These are phyloP conservation scores for Callimorpha dominula DNA, from an alignment of 2,888 invertebrate genomes.

Conservation along the genomic window DNA sequence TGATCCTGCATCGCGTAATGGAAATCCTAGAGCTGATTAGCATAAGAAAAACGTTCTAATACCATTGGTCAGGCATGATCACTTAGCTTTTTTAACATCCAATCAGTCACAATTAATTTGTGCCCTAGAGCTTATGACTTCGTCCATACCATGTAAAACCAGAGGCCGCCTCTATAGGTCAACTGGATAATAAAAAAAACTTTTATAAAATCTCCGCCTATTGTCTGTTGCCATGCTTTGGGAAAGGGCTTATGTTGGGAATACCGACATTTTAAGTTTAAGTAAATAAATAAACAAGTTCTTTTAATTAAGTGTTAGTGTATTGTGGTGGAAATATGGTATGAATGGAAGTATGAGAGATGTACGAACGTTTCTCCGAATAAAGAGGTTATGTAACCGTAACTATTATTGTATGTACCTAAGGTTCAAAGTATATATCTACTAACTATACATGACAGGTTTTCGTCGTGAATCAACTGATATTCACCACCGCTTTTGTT, in stretches of 20 bases:
- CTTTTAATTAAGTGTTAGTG: conserved; percentile 7
- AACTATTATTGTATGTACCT: too few species aligned
- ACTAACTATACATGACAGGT: too few species aligned
- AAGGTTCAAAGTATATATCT: too few species aligned
- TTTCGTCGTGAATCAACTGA: too few species aligned
- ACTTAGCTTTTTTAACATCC: too few species aligned
- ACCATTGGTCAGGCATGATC: too few species aligned
- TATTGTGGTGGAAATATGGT: neutral
- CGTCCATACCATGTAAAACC: conserved; percentile 41
- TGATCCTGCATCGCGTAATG: too few species aligned
- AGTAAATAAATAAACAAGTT: conserved; percentile 46
- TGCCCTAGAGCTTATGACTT: conserved; percentile 22
- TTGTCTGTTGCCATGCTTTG: conserved; percentile 52
- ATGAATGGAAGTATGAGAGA: neutral
- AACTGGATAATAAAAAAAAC: conserved; percentile 49
- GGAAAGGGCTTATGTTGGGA: conserved; percentile 35
- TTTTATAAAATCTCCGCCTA: conserved; percentile 57
- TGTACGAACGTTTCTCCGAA: neutral
- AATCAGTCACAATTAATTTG: neutral
- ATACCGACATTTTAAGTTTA: conserved; percentile 32
- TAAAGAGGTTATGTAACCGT: too few species aligned
- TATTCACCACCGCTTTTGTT: too few species aligned
- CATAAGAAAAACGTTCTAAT: too few species aligned
- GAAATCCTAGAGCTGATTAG: too few species aligned
- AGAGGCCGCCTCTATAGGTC: conserved; percentile 40